Evolutionary conservation across 2,797 vertebrate genomes (phyloP).

Genomic region (Podargus strigoides): DNA sequence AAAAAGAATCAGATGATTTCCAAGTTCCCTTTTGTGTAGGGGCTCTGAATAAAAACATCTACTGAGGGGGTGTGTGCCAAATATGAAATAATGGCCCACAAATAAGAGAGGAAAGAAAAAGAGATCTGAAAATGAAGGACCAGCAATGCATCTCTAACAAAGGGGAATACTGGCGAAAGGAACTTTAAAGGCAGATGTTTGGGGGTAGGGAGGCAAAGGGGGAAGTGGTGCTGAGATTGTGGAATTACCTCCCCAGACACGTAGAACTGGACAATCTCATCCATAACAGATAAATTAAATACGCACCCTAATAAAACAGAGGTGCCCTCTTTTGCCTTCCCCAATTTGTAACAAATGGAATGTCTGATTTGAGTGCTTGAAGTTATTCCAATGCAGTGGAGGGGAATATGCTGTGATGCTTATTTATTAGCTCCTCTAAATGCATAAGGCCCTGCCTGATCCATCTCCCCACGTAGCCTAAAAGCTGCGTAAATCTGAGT

Average conservation of each 20-base stretch:
- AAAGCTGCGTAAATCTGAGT: slow-evolving; percentile 37
- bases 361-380: neutral
- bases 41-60: neutral
- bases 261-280: neutral
- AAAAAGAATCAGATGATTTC: neutral
- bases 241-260: neutral
- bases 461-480: neutral
- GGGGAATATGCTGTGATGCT: neutral
- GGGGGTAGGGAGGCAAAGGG: neutral
- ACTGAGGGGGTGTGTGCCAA: neutral
- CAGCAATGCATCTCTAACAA: neutral
- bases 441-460: neutral
- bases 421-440: slow-evolving; percentile 43
- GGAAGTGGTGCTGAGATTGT: neutral
- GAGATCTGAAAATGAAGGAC: neutral
- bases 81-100: neutral
- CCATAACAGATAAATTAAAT: neutral
- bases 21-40: neutral
- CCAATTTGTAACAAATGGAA: neutral
- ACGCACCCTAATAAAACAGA: neutral
- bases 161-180: neutral
- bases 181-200: neutral
- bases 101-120: neutral
- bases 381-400: neutral
- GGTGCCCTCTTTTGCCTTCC: neutral